phyloP scores from a whole-genome alignment of 1,140 invertebrate genomes.

The Cyclina sinensis region DNA sequence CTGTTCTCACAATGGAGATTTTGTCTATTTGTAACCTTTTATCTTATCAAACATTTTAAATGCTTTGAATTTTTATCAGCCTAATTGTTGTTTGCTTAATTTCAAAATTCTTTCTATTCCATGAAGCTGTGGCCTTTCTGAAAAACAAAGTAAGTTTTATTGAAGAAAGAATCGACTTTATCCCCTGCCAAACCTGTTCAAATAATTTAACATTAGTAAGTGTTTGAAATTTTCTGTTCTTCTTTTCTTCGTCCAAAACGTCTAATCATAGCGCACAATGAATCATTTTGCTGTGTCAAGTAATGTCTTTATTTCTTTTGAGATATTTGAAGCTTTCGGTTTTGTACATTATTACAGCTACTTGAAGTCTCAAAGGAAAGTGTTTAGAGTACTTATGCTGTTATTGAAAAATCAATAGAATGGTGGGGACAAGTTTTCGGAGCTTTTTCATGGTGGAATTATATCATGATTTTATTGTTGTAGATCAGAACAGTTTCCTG shows the following conservation, averaged over 20 bases:
- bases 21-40: neutral
- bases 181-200: slow-evolving; percentile 19
- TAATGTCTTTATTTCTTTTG: neutral
- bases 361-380: slow-evolving; percentile 4
- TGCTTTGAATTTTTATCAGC: slow-evolving; percentile 24
- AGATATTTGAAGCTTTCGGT: neutral
- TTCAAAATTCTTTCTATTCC: slow-evolving; percentile 21
- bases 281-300: slow-evolving; percentile 6
- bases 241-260: slow-evolving; percentile 1
- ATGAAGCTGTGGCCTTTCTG: neutral
- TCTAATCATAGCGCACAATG: slow-evolving; percentile 7
- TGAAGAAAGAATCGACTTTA: slow-evolving; percentile 19
- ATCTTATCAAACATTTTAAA: slow-evolving; percentile 22
- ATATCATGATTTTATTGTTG: slow-evolving; percentile 25
- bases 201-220: neutral
- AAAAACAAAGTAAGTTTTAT: slow-evolving; percentile 27
- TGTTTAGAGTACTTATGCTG: neutral
- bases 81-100: slow-evolving; percentile 8
- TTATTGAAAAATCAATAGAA: slow-evolving; percentile 10
- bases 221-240: neutral
- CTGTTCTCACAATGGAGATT: neutral
- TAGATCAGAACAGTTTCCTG: slow-evolving; percentile 8
- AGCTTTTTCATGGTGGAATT: neutral
- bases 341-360: slow-evolving; percentile 10
- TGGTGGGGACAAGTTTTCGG: neutral